Base-by-base conservation (phyloP, 2,113 vertebrate species). In the Cryptoleucopteryx plumbea region DNA sequence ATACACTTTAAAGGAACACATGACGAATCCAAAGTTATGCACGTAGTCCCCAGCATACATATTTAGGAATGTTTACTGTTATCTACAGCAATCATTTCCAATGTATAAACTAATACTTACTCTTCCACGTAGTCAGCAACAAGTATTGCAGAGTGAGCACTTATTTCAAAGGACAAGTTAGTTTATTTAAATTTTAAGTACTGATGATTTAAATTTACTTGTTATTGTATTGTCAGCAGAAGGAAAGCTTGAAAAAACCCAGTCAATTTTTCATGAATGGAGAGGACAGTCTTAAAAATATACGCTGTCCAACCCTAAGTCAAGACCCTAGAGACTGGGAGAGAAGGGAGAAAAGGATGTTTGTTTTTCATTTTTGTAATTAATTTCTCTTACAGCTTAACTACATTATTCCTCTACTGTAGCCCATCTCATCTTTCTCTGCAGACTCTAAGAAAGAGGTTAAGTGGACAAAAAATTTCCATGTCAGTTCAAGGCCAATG, bases 401-500 rank as follows among this genome's bases (percentile, higher is more conserved):
- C 11, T 77, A 58, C 15, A 32, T 56, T 61, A 77, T 50, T 88
- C 15, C 48, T 83, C 47, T 71, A 4, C 14, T 84, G 78, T 22
- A 85, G 42, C 13, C 34, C 22, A 1, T 34, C n/a, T 80, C 55
- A 40, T 50, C 23, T 68, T 92, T 48, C 66, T 82, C 48, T 36
- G 18, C 14, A 90, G 78, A 38, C 21, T 72, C 38, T 61, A 68
- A 79, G 12, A 50, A 72, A 79, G 11, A 50, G 16, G 26, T n/a
- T 65, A 43, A 78, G 11, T 5, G 11, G 55, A 58, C 53, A 65
- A 80, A 80, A 88, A 89, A 72, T 22, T 58, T 65, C 56, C 62
- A 43, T 0, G 0, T 31, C 56, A 65, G 15, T 43, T 68, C 36
- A 94, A 77, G 23, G 25, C 68, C 43, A n/a, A 4, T 15, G 16